These are phyloP conservation scores for Xestia rhomboidea DNA, from an alignment of 2,888 invertebrate species.

Conservation along the genomic window DNA sequence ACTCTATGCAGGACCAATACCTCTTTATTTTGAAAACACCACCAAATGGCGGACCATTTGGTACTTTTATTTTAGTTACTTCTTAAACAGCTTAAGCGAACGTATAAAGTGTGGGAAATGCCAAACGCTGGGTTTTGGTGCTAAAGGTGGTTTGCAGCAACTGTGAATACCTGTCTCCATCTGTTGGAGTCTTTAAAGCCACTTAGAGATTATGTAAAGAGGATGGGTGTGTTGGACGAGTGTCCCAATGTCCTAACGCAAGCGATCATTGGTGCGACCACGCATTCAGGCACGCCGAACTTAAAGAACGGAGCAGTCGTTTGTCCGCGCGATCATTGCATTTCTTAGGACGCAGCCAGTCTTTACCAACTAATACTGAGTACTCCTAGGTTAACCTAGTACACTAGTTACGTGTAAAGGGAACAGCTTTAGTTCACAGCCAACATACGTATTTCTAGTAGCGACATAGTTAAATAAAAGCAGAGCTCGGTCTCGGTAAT, in stretches of 20 bases:
- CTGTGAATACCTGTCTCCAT: neutral
- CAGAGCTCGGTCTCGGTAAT: neutral
- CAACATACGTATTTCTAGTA: neutral
- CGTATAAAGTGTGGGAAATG: conserved; percentile 84
- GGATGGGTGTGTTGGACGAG: neutral
- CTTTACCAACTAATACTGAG: neutral
- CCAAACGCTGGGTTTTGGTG: conserved; percentile 72
- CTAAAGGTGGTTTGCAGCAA: conserved; percentile 59
- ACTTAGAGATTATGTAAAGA: conserved; percentile 1
- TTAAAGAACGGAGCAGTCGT: neutral
- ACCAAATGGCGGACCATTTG: conserved; percentile 79
- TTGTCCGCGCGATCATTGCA: neutral
- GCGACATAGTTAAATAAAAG: neutral
- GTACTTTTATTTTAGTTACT: conserved; percentile 85
- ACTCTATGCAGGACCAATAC: conserved; percentile 64
- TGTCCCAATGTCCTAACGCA: neutral
- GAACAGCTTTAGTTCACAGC: neutral
- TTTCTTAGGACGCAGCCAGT: neutral
- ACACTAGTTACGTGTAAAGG: neutral
- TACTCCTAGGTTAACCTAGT: neutral
- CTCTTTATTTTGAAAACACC: conserved; percentile 69
- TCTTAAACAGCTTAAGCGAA: conserved; percentile 77
- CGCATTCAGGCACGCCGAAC: neutral
- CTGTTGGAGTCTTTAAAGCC: neutral
- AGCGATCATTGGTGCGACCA: neutral